These are phyloP conservation scores for Ochropacha duplaris DNA, from an alignment of 2,888 invertebrate species.

Conservation along the genomic window DNA sequence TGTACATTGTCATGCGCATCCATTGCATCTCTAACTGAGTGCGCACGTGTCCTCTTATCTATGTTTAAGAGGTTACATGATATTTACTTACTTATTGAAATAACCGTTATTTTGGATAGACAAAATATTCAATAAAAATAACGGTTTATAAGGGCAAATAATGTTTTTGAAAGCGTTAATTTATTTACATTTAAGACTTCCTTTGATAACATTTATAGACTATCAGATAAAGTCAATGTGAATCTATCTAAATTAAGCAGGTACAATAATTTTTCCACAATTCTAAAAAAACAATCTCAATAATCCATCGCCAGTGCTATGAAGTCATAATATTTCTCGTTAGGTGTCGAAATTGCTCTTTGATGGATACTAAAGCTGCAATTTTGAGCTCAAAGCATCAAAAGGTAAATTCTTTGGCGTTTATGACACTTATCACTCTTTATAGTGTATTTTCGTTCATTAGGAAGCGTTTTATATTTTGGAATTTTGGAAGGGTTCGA, in stretches of 20 bases:
- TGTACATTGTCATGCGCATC: neutral
- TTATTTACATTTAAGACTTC: too few relatives aligned
- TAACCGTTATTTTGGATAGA: too few relatives aligned
- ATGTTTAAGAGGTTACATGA: too few relatives aligned
- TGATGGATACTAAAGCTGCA: neutral
- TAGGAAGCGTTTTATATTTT: neutral
- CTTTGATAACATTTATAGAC: too few relatives aligned
- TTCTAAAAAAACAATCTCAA: neutral
- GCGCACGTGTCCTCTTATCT: neutral
- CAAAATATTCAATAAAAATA: too few relatives aligned
- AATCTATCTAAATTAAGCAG: too few relatives aligned
- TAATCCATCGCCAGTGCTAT: neutral
- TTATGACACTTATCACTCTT: neutral
- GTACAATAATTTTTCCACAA: too few relatives aligned
- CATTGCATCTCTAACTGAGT: neutral
- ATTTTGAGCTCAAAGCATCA: neutral
- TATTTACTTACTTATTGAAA: too few relatives aligned
- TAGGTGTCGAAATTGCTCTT: neutral
- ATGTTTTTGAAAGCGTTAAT: too few relatives aligned
- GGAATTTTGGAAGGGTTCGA: neutral
- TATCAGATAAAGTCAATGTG: too few relatives aligned
- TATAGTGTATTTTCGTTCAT: neutral
- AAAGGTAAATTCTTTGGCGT: neutral
- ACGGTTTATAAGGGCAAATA: too few relatives aligned
- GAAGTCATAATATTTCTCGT: neutral